phyloP scores from a whole-genome alignment of 2,113 vertebrate species.

The Montifringilla adamsi region DNA sequence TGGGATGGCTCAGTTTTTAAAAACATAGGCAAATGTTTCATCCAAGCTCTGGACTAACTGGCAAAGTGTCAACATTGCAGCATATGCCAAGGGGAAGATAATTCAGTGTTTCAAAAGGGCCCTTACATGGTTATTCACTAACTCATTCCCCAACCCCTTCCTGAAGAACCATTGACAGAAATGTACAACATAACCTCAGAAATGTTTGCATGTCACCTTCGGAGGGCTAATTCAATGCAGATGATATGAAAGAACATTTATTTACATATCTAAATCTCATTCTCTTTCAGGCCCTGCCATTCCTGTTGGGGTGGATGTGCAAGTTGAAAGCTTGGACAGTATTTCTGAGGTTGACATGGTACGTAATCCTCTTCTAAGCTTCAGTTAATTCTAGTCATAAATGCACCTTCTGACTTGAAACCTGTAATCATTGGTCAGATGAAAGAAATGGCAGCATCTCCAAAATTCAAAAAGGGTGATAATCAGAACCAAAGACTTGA shows the following conservation, averaged over 20 bases:
- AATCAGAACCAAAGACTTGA: not conserved
- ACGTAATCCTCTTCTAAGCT: not conserved
- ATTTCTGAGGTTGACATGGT: constrained; percentile 99
- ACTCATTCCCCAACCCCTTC: not conserved
- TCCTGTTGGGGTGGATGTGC: constrained; percentile 92
- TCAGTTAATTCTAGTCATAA: not conserved
- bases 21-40: not conserved
- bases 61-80: not conserved
- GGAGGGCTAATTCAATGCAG: not conserved
- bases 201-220: not conserved
- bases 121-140: not conserved
- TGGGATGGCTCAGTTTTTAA: not conserved
- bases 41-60: not conserved
- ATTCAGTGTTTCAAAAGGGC: not conserved
- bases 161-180: not conserved
- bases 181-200: not conserved
- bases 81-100: not conserved
- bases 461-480: not conserved
- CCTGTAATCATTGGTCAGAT: not conserved
- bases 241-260: not conserved
- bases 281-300: constrained; percentile 87
- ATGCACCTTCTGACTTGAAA: not conserved
- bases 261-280: constrained; percentile 31
- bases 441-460: not conserved
- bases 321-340: constrained; percentile 95